Evolutionary conservation across 2,797 vertebrate species (phyloP).

Genomic region (Neosalanx taihuensis): DNA sequence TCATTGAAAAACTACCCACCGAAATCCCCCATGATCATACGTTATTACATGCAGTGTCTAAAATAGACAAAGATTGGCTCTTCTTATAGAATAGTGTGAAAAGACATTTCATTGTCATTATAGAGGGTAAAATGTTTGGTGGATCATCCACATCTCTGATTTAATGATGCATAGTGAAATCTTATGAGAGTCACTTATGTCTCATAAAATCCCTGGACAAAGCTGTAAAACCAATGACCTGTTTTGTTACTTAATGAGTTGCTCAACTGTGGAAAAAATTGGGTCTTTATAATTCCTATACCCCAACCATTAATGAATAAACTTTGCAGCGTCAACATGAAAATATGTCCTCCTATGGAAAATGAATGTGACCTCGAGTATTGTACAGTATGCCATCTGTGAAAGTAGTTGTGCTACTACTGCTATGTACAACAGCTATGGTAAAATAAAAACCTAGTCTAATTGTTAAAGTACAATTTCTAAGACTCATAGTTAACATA

Average conservation of each 20-base stretch:
- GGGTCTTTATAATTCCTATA: slow-evolving; percentile 55
- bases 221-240: slow-evolving; percentile 80
- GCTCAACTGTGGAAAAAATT: slow-evolving; percentile 71
- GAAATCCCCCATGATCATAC: no score
- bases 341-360: slow-evolving; percentile 17
- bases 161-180: slow-evolving; percentile 81
- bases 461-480: not conserved
- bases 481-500: no score
- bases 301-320: slow-evolving; percentile 48
- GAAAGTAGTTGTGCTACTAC: not conserved
- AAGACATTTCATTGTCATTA: slow-evolving; percentile 71
- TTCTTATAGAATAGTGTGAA: slow-evolving; percentile 57
- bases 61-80: slow-evolving; percentile 25
- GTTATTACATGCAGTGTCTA: slow-evolving; percentile 6
- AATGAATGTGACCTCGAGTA: slow-evolving; percentile 2
- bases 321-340: slow-evolving; percentile 41
- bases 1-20: no score
- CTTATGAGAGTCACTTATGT: slow-evolving; percentile 82
- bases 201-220: slow-evolving; percentile 76
- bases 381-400: not conserved
- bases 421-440: not conserved
- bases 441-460: not conserved
- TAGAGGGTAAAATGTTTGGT: slow-evolving; percentile 70
- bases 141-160: slow-evolving; percentile 77
- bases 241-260: slow-evolving; percentile 79